phyloP scores from a whole-genome alignment of 30 jellyfish, hydroid and myxozoan genomes.

The Aurelia coerulea region DNA sequence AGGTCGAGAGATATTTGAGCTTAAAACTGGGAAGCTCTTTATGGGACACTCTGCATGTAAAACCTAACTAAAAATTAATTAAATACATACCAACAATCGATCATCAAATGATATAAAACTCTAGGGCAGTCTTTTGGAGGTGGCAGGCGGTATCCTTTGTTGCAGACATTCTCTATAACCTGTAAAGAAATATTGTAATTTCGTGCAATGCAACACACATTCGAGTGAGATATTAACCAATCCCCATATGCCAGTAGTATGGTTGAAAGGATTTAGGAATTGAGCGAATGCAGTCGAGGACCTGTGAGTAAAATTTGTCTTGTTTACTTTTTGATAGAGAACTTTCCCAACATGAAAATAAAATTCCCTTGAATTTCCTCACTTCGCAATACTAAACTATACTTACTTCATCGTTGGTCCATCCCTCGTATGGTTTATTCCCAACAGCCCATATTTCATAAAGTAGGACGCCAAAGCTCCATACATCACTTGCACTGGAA shows the following conservation, averaged over 20 bases:
- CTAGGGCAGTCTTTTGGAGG: conserved; percentile 91
- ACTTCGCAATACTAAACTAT: too few relatives aligned
- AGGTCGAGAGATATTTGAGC: too few relatives aligned
- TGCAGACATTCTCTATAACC: conserved; percentile 94
- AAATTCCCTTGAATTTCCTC: too few relatives aligned
- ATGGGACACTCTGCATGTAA: background rate
- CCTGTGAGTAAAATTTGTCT: too few relatives aligned
- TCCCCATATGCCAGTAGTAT: too few relatives aligned
- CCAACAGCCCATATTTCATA: conserved; percentile 96
- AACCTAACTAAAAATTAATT: background rate
- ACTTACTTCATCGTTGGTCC: conserved; percentile 76
- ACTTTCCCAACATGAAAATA: too few relatives aligned
- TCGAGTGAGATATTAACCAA: too few relatives aligned
- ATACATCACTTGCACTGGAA: conserved; percentile 92
- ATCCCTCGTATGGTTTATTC: conserved; percentile 77
- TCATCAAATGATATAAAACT: conserved; percentile 83
- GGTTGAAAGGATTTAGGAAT: too few relatives aligned
- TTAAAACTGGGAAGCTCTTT: too few relatives aligned
- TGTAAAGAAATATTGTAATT: conserved; percentile 1
- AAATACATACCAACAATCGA: conserved; percentile 92
- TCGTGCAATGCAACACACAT: too few relatives aligned
- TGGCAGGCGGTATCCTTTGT: conserved; percentile 85
- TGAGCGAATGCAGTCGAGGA: too few relatives aligned
- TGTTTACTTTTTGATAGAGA: too few relatives aligned
- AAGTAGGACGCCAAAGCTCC: conserved; percentile 95